Evolutionary conservation across 2,113 vertebrate species (phyloP).

Genomic region (Sturnira hondurensis): DNA sequence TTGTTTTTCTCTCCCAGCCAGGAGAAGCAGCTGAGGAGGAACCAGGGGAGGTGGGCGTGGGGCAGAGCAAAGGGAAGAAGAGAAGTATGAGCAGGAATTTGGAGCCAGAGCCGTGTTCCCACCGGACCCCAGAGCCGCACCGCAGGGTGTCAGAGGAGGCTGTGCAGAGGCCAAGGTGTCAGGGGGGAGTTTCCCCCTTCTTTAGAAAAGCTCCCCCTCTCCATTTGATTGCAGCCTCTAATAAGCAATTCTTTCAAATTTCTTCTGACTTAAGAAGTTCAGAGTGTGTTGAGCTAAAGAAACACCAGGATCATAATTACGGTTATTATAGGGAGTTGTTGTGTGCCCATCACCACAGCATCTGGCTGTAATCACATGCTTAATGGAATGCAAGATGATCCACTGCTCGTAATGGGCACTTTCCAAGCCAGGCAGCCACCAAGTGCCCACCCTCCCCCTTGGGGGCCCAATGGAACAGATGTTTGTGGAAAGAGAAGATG

Average conservation of each 20-base stretch:
- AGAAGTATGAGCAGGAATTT: neutral
- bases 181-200: slow-evolving; percentile 41
- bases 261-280: slow-evolving; percentile 77
- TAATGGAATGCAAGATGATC: slow-evolving; percentile 75
- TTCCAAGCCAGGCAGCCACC: slow-evolving; percentile 64
- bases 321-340: slow-evolving; percentile 67
- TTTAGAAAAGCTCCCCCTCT: slow-evolving; percentile 55
- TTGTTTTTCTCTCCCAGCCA: neutral
- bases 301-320: slow-evolving; percentile 68
- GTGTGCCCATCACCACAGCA: slow-evolving; percentile 64
- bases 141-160: slow-evolving; percentile 71
- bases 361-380: slow-evolving; percentile 75
- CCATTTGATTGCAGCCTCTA: slow-evolving; percentile 61
- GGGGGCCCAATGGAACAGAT: slow-evolving; percentile 69
- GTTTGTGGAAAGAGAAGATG: slow-evolving; percentile 55
- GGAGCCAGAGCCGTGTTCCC: neutral
- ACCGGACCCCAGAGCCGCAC: neutral
- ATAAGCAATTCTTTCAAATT: slow-evolving; percentile 65
- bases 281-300: slow-evolving; percentile 62
- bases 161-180: slow-evolving; percentile 56
- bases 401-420: slow-evolving; percentile 66
- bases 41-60: neutral
- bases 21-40: slow-evolving; percentile 32
- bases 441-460: slow-evolving; percentile 63
- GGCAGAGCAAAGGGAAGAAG: rapidly evolving